Evolutionary conservation across 1,140 invertebrate species (phyloP).

Genomic region (Temnothorax longispinosus): DNA sequence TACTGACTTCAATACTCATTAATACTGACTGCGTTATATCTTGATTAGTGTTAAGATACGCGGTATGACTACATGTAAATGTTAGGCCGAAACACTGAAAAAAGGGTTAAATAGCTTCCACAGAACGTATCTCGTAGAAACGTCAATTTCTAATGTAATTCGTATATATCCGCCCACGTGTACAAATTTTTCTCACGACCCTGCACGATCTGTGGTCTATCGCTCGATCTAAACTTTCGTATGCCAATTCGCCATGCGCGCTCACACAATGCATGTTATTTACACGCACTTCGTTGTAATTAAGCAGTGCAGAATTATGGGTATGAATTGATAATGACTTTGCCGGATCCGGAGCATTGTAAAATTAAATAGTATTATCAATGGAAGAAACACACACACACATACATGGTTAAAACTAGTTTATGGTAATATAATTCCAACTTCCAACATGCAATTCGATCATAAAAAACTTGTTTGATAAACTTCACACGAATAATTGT

Average conservation of each 20-base stretch:
- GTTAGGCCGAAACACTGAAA: background rate
- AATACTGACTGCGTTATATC: background rate
- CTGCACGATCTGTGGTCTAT: conserved; percentile 47
- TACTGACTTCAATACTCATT: background rate
- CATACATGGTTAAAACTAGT: background rate
- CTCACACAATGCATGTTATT: conserved; percentile 55
- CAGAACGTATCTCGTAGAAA: background rate
- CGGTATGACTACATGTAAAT: background rate
- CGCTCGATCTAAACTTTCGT: conserved; percentile 52
- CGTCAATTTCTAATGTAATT: conserved; percentile 27
- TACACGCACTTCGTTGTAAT: conserved; percentile 55
- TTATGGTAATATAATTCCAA: background rate
- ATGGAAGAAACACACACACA: background rate
- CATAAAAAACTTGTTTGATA: background rate
- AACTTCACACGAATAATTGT: background rate
- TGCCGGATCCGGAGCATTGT: background rate
- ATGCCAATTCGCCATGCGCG: conserved; percentile 29
- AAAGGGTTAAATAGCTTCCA: background rate
- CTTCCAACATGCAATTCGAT: background rate
- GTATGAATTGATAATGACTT: conserved; percentile 7
- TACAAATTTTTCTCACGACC: conserved; percentile 59
- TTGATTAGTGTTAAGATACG: conserved; percentile 10
- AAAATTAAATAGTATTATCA: background rate
- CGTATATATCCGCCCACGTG: conserved; percentile 36
- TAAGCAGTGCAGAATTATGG: conserved; percentile 59